These are phyloP conservation scores for Platichthys stellatus DNA, from an alignment of 2,113 vertebrate genomes.

Conservation along the genomic window DNA sequence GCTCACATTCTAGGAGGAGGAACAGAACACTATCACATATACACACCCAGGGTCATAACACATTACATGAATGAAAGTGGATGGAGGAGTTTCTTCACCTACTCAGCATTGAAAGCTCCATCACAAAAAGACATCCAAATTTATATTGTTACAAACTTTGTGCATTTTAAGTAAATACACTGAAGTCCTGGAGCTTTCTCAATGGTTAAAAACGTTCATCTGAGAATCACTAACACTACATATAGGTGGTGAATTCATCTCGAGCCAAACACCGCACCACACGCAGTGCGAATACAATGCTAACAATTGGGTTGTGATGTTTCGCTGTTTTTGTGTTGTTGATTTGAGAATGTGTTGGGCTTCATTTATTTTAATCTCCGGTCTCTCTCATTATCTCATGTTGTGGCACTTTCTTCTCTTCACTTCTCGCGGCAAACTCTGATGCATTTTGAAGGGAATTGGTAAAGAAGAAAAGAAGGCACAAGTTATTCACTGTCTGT, in stretches of 20 bases:
- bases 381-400: conserved; percentile 8
- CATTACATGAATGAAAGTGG: background rate
- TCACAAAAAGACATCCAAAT: too few species aligned
- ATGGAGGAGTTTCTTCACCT: too few species aligned
- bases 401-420: conserved; percentile 19
- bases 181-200: too few species aligned
- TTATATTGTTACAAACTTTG: too few species aligned
- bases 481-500: background rate
- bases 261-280: background rate
- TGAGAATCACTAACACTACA: too few species aligned
- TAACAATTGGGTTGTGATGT: background rate
- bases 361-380: background rate
- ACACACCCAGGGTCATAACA: too few species aligned
- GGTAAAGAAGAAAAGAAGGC: background rate
- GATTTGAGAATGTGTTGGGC: conserved; percentile 12
- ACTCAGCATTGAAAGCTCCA: too few species aligned
- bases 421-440: background rate
- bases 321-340: background rate
- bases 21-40: too few species aligned
- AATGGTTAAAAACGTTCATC: too few species aligned
- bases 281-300: background rate
- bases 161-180: too few species aligned
- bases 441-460: background rate
- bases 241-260: background rate
- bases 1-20: too few species aligned